phyloP scores from a whole-genome alignment of 2,113 vertebrate genomes.

The Mustela nigripes region DNA sequence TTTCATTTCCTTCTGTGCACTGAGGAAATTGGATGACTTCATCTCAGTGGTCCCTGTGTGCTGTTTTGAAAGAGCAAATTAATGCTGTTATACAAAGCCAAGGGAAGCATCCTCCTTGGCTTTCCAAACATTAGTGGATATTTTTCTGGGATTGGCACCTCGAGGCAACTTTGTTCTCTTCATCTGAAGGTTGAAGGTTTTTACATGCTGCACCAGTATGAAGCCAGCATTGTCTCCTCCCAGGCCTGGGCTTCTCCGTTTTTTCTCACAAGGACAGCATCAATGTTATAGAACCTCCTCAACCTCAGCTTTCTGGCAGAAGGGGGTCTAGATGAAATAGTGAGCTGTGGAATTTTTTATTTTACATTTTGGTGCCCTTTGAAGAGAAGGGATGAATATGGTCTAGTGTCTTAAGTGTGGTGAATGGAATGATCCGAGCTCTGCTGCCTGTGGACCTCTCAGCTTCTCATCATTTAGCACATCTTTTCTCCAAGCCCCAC shows the following conservation, averaged over 20 bases:
- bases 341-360: neutral
- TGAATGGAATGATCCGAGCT: neutral
- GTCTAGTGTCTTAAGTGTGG: neutral
- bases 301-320: neutral
- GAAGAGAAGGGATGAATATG: neutral
- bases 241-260: neutral
- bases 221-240: neutral
- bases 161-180: neutral
- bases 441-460: neutral
- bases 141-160: constrained; percentile 12
- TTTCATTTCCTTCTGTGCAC: neutral
- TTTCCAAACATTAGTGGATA: neutral
- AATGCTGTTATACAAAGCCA: neutral
- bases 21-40: constrained; percentile 12
- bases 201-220: neutral
- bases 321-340: neutral
- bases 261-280: neutral
- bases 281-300: neutral
- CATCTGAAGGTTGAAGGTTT: neutral
- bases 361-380: neutral
- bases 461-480: neutral
- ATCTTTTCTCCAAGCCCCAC: neutral
- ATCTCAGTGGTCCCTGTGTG: neutral
- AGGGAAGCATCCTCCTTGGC: neutral
- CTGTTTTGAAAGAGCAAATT: neutral